phyloP scores from a whole-genome alignment of 2,888 invertebrate species.

The Icerya purchasi region DNA sequence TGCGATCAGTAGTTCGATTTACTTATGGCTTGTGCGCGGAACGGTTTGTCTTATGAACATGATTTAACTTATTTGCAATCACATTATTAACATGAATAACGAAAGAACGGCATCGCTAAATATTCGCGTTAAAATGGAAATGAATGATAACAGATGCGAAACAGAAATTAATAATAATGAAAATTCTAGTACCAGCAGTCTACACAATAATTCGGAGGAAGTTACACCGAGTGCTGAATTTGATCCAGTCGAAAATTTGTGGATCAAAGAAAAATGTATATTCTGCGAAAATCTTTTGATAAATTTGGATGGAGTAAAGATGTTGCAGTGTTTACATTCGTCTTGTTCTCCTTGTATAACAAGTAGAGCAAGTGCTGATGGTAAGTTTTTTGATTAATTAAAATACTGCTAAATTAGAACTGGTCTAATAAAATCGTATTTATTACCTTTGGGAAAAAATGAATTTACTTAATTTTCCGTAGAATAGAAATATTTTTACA shows the following conservation, averaged over 20 bases:
- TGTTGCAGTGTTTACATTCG: conserved; percentile 72
- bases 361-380: not conserved
- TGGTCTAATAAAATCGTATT: no score
- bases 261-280: conserved; percentile 25
- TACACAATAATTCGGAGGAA: conserved; percentile 6
- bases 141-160: not conserved
- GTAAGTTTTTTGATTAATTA: no score
- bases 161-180: not conserved
- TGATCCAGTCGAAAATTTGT: conserved; percentile 12
- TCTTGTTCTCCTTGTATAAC: conserved; percentile 33
- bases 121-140: not conserved
- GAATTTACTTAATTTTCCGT: no score
- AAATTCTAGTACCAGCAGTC: not conserved
- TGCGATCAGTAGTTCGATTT: no score
- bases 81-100: no score
- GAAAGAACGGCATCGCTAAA: no score
- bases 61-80: no score
- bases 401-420: no score
- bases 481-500: no score
- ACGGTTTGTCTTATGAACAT: no score
- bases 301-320: conserved; percentile 43
- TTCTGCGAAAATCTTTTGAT: conserved; percentile 29
- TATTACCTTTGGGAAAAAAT: no score
- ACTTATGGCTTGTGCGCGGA: no score
- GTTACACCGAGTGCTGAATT: conserved; percentile 11